These are phyloP conservation scores for Acronicta alni DNA, from an alignment of 2,888 invertebrate species.

Conservation along the genomic window DNA sequence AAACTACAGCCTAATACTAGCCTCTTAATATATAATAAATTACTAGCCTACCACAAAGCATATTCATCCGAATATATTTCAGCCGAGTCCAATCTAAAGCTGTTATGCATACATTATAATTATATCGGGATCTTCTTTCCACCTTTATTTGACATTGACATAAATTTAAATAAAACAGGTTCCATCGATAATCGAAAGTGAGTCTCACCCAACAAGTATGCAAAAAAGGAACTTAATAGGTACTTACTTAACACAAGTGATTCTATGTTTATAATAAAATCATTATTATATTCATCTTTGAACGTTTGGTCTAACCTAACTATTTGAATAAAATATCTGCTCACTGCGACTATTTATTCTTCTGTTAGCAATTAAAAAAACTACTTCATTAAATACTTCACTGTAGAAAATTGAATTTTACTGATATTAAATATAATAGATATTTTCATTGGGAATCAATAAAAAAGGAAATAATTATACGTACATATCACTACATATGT, in stretches of 20 bases:
- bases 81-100: constrained; percentile 20
- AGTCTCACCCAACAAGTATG: constrained; percentile 67
- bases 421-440: no score
- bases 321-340: constrained; percentile 26
- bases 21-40: no score
- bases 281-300: constrained; percentile 33
- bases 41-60: background rate
- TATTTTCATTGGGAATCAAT: no score
- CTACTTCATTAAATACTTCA: background rate
- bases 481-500: no score
- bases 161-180: constrained; percentile 78
- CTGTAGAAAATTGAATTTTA: no score
- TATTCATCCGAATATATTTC: constrained; percentile 29
- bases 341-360: constrained; percentile 1
- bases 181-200: constrained; percentile 75
- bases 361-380: background rate
- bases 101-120: constrained; percentile 44
- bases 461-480: no score
- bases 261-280: constrained; percentile 38
- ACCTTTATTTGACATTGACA: constrained; percentile 82
- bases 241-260: constrained; percentile 46
- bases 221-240: constrained; percentile 59
- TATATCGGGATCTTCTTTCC: constrained; percentile 68
- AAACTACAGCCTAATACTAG: no score
- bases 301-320: constrained; percentile 32